A percentile compares a stretch with the other conserved stretches of the same genome.
These are phyloP conservation scores for Cylindroiulus punctatus DNA, from an alignment of 2,888 invertebrate species.

Conservation along the genomic window DNA sequence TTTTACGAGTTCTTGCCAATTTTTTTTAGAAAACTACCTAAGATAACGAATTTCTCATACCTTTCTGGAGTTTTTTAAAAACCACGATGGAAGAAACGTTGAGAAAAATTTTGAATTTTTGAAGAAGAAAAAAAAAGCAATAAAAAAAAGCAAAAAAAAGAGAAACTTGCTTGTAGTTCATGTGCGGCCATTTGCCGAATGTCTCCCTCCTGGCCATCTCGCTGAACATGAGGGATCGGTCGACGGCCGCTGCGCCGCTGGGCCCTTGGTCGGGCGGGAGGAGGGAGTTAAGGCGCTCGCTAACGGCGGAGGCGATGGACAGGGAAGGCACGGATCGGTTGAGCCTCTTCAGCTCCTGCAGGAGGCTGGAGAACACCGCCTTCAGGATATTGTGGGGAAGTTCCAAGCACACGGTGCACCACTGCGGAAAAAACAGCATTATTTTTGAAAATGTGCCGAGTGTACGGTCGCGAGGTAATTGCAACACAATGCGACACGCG, in stretches of 20 bases:
- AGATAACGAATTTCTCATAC: too few relatives aligned
- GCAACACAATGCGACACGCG: too few relatives aligned
- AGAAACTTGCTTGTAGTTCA: constrained; percentile 88
- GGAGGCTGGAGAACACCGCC: constrained; percentile 80
- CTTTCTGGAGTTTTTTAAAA: too few relatives aligned
- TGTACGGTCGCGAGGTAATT: too few relatives aligned
- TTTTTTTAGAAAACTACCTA: too few relatives aligned
- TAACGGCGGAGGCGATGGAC: constrained; percentile 88
- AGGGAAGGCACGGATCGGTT: constrained; percentile 86
- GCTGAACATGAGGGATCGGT: constrained; percentile 79
- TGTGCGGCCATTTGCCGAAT: constrained; percentile 94
- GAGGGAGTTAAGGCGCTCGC: constrained; percentile 84
- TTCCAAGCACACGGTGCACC: constrained; percentile 88
- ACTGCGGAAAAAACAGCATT: constrained; percentile 71
- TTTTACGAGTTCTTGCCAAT: too few relatives aligned
- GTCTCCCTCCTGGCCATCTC: constrained; percentile 91
- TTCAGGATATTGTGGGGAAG: constrained; percentile 82
- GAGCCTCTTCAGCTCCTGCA: constrained; percentile 82
- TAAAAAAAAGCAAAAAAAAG: constrained; percentile 41
- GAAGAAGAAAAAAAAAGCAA: background rate
- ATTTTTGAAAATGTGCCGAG: too few relatives aligned
- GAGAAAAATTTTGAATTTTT: too few relatives aligned
- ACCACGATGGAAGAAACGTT: too few relatives aligned
- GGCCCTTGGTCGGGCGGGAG: constrained; percentile 68
- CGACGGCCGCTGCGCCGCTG: constrained; percentile 60